Base-by-base conservation (phyloP, 2,113 vertebrate species). In the Colaptes auratus region DNA sequence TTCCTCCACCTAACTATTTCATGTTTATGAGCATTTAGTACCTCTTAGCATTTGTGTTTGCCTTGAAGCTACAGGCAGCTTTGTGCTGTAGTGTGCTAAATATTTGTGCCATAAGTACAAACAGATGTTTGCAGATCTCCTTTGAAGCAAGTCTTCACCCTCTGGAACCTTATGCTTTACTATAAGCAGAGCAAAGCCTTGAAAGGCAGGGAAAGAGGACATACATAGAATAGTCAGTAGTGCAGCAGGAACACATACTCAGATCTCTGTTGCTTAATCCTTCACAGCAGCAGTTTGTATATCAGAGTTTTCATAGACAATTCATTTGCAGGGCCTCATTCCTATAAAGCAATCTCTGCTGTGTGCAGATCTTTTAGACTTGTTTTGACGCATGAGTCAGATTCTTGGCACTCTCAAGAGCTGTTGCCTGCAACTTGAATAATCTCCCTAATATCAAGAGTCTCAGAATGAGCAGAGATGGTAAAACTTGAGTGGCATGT, bases 41-140 rank as follows among this genome's bases (percentile, higher is more conserved):
- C 73, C 81, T 93, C 52, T 42, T 86, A 97, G 86, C 92, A 69
- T 97, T 95, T 74, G 71, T 5, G 9, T 97, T 97, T 96, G 93
- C 96, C 96, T 96, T 61, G 87, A 88, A 98, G 97, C 97, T 91
- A 66, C 9, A 89, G 95, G 95, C 97, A 97, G 96, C 95, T 95
- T 12, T 97, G 93, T 88, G 89, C 97, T 59, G 73, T 60, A 96
- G 82, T 70, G 64, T 91, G 90, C 96, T 97, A 95, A 97, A 96
- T 96, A 95, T 89, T 97, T 73, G 63, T 90, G 79, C 90, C 83
- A 2, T 86, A 76, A 97, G 91, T 97, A 96, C 93, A 97, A 97
- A 96, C 93, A 97, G 96, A 97, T 97, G 96, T 93, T 75, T 90
- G 90, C 90, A 97, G 96, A 94, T 96, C 94, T 74, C 86, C 97